Evolutionary conservation across 2,113 vertebrate species (phyloP).

Genomic region (Scytalopus superciliaris): DNA sequence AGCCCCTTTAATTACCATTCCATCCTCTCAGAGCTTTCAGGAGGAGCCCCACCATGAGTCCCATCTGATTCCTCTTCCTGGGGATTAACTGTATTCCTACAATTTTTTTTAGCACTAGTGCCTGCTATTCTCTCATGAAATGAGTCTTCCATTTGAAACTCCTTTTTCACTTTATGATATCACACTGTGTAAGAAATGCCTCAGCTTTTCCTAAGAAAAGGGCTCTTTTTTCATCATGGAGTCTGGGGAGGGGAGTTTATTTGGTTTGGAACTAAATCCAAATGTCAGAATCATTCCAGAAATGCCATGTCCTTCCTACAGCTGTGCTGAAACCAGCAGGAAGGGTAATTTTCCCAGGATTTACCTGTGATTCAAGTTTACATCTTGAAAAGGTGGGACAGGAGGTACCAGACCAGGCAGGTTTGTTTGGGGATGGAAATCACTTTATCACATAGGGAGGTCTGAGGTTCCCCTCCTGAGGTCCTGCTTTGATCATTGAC

Average conservation of each 20-base stretch:
- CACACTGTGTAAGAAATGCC: background rate
- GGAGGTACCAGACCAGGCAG: background rate
- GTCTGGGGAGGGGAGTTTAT: background rate
- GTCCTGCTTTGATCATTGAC: background rate
- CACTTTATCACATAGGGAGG: background rate
- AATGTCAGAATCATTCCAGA: background rate
- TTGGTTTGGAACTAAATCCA: background rate
- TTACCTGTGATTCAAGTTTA: background rate
- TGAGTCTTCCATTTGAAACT: background rate
- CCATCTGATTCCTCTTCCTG: no score
- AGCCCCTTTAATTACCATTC: no score
- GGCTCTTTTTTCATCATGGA: background rate
- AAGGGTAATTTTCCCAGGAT: background rate
- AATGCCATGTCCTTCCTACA: background rate
- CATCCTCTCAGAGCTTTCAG: background rate
- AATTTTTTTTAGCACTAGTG: background rate
- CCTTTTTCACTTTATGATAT: background rate
- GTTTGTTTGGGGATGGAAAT: background rate
- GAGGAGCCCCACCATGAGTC: background rate
- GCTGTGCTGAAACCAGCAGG: background rate
- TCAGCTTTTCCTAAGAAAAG: background rate
- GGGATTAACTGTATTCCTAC: background rate
- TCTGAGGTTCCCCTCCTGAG: background rate
- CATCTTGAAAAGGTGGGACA: background rate
- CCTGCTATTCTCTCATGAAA: background rate